Evolutionary conservation across 2,113 vertebrate genomes (phyloP), one percentile per base, ranked within the genome.

Genomic region (Crypturellus undulatus): DNA sequence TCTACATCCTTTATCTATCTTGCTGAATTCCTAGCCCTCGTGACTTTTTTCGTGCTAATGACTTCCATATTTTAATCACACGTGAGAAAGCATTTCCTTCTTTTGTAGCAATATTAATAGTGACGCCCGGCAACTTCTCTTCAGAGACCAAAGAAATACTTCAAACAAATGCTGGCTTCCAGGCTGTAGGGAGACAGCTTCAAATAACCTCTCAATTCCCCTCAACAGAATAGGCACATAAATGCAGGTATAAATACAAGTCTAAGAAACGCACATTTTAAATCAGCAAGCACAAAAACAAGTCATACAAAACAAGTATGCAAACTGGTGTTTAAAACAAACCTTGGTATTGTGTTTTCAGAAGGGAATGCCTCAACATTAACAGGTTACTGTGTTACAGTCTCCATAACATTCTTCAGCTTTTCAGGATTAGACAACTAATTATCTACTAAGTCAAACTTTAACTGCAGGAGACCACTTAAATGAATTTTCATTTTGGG

Each of bases 11-110:
- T 68, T 36, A 78, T 56, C 83, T 88, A n/a, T 78, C 87, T 69
- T 47, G 34, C 80, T 90, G 82, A 83, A 78, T 94, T 94, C 90
- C 73, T 90, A 90, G 82, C 92, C 76, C 80, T 56, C 12, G 2
- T 43, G 28, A 24, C 82, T 95, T 80, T 88, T 88, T 56, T 82
- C 68, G 56, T 78, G 68, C 83, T 91, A 96, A 94, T n/a, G 85
- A 93, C 60, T 95, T 94, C 87, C 95, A 95, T 62, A 68, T 85
- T 95, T 79, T 68, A 92, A 83, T 88, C 71, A 75, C 59, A 84
- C 0, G 11, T 47, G 32, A 88, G 72, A 80, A 89, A 93, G 63
- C 51, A 92, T 78, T 91, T 96, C 79, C 60, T 85, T 68, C 76
- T 90, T 95, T 84, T 85, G 87, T 8, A 83, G 47, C 47, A 40